Conservation (phyloP, 2,888 invertebrate species). For the Nymphalis c-album region DNA sequence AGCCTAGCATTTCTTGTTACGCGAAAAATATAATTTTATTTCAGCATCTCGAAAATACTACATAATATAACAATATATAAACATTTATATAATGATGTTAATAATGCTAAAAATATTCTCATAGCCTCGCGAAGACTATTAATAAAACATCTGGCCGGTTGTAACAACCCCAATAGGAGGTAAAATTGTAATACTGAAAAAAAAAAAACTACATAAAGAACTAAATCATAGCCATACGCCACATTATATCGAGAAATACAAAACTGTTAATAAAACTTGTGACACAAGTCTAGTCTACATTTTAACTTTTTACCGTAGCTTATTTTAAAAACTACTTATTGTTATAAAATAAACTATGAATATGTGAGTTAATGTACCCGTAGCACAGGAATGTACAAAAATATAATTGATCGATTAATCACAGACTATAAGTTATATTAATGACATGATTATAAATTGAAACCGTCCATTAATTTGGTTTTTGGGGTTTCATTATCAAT, state of each 20-base stretch:
- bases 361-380: constrained; percentile 58
- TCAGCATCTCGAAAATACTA: constrained; percentile 14
- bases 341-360: constrained; percentile 30
- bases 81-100: constrained; percentile 26
- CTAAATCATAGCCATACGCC: constrained; percentile 33
- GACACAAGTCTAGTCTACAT: not conserved
- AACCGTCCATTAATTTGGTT: not conserved
- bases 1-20: constrained; percentile 20
- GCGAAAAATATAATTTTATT: constrained; percentile 18
- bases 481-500: constrained; percentile 33
- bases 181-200: constrained; percentile 38
- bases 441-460: constrained; percentile 23
- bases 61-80: constrained; percentile 32
- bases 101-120: constrained; percentile 35
- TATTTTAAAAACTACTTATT: constrained; percentile 4
- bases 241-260: not conserved
- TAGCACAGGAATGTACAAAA: constrained; percentile 78
- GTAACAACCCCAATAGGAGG: constrained; percentile 12
- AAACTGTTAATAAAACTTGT: not conserved
- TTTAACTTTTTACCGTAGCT: not conserved
- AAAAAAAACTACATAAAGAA: constrained; percentile 6
- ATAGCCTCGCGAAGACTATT: constrained; percentile 35
- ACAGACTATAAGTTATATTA: constrained; percentile 51
- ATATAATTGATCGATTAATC: constrained; percentile 71
- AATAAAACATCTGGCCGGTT: constrained; percentile 3